phyloP scores from a whole-genome alignment of 1,140 invertebrate species.

The Zaprionus camerounensis region DNA sequence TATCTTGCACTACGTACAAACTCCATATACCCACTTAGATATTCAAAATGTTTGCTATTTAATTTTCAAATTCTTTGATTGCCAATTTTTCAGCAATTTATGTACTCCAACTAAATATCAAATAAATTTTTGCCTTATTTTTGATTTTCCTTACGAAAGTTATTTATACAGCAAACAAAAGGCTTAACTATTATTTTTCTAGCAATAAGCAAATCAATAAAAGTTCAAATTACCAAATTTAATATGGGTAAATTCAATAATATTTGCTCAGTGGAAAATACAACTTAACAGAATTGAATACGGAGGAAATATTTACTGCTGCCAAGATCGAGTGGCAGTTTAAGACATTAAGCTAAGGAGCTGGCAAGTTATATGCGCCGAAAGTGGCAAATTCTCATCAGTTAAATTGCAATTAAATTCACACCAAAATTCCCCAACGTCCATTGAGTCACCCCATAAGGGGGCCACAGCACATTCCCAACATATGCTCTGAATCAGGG shows the following conservation, averaged over 20 bases:
- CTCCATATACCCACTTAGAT: too few relatives aligned
- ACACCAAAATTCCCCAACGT: slow-evolving; percentile 36
- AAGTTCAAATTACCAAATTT: background rate
- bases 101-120: too few relatives aligned
- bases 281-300: background rate
- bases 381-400: slow-evolving; percentile 36
- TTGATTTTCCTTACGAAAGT: too few relatives aligned
- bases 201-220: background rate
- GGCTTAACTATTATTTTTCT: background rate
- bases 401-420: slow-evolving; percentile 75
- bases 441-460: slow-evolving; percentile 4
- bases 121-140: too few relatives aligned
- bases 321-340: background rate
- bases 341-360: background rate
- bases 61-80: background rate
- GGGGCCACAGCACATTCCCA: slow-evolving; percentile 3
- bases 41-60: background rate
- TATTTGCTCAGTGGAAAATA: background rate
- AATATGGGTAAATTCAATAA: background rate
- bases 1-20: too few relatives aligned
- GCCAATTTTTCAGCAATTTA: background rate
- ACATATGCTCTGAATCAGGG: slow-evolving; percentile 39
- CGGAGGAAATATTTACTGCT: background rate
- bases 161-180: background rate
- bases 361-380: background rate